These are phyloP conservation scores for Amblyopsis hoosieri DNA, from an alignment of 2,797 vertebrate species.

Conservation along the genomic window DNA sequence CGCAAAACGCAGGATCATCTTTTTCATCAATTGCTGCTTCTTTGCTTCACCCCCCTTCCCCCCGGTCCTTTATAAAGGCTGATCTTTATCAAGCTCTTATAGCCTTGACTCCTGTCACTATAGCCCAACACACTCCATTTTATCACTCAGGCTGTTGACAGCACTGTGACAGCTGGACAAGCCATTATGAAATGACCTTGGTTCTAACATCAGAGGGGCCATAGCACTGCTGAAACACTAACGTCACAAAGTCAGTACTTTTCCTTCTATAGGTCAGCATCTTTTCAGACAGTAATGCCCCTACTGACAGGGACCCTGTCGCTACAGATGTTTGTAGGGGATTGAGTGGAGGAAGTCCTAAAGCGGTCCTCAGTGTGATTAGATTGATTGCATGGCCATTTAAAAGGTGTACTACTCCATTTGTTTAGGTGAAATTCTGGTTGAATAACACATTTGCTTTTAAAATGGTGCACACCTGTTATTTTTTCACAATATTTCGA, in stretches of 20 bases:
- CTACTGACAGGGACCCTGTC: constrained; percentile 26
- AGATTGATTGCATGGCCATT: constrained; percentile 33
- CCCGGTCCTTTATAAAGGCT: constrained; percentile 64
- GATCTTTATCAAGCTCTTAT: constrained; percentile 72
- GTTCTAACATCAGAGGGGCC: constrained; percentile 58
- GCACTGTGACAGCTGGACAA: constrained; percentile 71
- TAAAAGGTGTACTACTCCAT: no score
- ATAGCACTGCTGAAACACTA: constrained; percentile 63
- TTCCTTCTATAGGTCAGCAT: constrained; percentile 71
- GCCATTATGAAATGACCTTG: constrained; percentile 79
- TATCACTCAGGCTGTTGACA: constrained; percentile 74
- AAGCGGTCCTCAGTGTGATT: constrained; percentile 37
- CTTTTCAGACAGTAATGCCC: constrained; percentile 53
- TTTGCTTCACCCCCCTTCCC: constrained; percentile 58
- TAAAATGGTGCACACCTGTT: no score
- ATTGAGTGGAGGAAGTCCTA: constrained; percentile 12
- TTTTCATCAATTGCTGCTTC: constrained; percentile 54
- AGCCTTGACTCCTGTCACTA: constrained; percentile 74
- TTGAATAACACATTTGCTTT: no score
- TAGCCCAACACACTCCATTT: constrained; percentile 57
- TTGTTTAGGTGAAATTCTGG: no score
- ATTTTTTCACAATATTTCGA: no score
- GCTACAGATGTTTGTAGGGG: constrained; percentile 35
- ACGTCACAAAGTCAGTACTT: constrained; percentile 73
- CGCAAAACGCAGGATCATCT: constrained; percentile 70